These are phyloP conservation scores for Pegea sp. DNA, from an alignment of 23 tunicate species.

Conservation along the genomic window DNA sequence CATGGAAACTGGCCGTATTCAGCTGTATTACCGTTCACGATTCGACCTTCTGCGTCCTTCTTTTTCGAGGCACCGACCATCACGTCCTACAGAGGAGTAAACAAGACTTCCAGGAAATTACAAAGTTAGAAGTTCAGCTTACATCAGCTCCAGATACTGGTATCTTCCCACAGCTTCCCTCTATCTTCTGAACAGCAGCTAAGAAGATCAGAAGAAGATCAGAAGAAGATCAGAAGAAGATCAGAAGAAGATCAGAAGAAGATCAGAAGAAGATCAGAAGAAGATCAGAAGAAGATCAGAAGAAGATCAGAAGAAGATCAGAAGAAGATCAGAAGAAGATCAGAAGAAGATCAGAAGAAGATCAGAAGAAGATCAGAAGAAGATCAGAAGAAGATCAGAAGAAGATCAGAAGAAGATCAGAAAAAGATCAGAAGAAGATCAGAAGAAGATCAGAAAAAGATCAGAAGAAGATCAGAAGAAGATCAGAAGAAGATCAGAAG, in stretches of 20 bases:
- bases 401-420: neutral
- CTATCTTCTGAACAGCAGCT: conserved; percentile 4
- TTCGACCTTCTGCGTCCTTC: conserved; percentile 1
- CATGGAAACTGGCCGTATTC: conserved; percentile 65
- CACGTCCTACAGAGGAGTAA: neutral
- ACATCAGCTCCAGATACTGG: conserved; percentile 32
- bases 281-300: neutral
- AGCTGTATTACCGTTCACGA: conserved; percentile 45
- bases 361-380: neutral
- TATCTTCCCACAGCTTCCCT: conserved; percentile 43
- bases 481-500: neutral
- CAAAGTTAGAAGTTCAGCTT: conserved; percentile 3
- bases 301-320: neutral
- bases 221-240: neutral
- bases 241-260: neutral
- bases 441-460: neutral
- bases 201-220: neutral
- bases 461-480: neutral
- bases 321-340: neutral
- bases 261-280: neutral
- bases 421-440: neutral
- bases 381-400: neutral
- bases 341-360: neutral
- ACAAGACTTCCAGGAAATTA: neutral
- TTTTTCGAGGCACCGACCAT: conserved; percentile 1